Percentiles rank a stretch among this genome's conserved stretches.
Evolutionary conservation across 2,113 vertebrate genomes (phyloP).

Genomic region (Muntiacus reevesi): DNA sequence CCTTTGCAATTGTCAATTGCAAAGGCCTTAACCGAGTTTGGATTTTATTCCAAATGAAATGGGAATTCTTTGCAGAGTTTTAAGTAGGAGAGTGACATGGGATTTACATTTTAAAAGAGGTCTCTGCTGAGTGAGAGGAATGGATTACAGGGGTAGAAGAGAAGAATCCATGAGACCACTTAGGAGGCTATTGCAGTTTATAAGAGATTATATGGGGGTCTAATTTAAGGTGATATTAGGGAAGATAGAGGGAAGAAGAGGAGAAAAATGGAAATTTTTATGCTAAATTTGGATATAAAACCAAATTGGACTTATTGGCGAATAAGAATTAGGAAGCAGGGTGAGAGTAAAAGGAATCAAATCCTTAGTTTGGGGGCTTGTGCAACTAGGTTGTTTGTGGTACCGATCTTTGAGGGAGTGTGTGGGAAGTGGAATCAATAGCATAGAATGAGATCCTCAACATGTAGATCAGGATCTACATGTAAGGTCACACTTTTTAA

Average conservation of each 20-base stretch:
- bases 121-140: not conserved
- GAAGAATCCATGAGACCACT: not conserved
- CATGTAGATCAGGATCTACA: not conserved
- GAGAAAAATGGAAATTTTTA: not conserved
- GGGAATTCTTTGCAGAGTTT: not conserved
- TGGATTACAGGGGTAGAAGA: not conserved
- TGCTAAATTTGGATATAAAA: not conserved
- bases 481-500: not conserved
- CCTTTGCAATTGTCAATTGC: accelerated
- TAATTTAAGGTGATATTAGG: not conserved
- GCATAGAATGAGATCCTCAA: not conserved
- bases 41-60: not conserved
- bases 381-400: not conserved
- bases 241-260: not conserved
- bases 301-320: not conserved
- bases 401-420: not conserved
- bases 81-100: not conserved
- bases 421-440: not conserved
- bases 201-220: not conserved
- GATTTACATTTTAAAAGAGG: not conserved
- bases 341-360: not conserved
- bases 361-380: not conserved
- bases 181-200: not conserved
- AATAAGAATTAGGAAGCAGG: not conserved
- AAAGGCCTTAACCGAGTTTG: not conserved